Evolutionary conservation across 2,888 invertebrate species (phyloP).

Genomic region (Drosophila diplacantha): DNA sequence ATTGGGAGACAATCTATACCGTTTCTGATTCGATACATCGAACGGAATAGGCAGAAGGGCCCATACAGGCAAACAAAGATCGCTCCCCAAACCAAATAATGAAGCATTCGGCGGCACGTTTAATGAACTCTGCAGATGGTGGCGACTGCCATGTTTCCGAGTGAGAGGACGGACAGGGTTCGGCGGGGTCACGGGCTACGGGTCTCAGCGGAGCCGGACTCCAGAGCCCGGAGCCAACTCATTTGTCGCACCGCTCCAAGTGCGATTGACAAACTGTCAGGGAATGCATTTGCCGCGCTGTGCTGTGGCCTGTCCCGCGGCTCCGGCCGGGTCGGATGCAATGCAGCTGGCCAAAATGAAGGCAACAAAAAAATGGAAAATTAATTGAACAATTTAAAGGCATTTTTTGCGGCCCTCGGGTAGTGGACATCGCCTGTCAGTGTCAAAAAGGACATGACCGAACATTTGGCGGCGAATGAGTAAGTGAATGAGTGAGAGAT

Average conservation of each 20-base stretch:
- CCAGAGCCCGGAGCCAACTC: conserved; percentile 42
- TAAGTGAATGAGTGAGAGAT: conserved; percentile 62
- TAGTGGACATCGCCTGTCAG: conserved; percentile 58
- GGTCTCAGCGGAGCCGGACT: conserved; percentile 14
- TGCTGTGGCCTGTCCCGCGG: conserved; percentile 39
- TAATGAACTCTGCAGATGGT: conserved; percentile 54
- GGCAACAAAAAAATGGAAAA: conserved; percentile 55
- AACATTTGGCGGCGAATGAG: conserved; percentile 55
- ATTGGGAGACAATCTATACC: neutral
- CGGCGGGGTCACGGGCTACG: conserved; percentile 17
- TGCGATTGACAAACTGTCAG: conserved; percentile 72
- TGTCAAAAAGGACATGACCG: conserved; percentile 75
- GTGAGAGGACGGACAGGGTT: neutral
- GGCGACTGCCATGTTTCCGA: conserved; percentile 30
- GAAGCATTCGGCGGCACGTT: conserved; percentile 36
- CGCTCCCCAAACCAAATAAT: neutral
- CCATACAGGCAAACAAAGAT: neutral
- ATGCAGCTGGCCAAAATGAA: conserved; percentile 17
- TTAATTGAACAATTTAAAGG: conserved; percentile 72
- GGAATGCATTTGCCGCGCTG: conserved; percentile 52
- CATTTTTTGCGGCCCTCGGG: conserved; percentile 42
- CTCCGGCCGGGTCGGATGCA: conserved; percentile 13
- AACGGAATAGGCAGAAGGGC: neutral
- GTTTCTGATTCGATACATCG: neutral
- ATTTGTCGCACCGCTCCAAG: conserved; percentile 56